These are phyloP conservation scores for Scelioninae gen. 1 DNA, from an alignment of 2,888 invertebrate genomes.

Conservation along the genomic window DNA sequence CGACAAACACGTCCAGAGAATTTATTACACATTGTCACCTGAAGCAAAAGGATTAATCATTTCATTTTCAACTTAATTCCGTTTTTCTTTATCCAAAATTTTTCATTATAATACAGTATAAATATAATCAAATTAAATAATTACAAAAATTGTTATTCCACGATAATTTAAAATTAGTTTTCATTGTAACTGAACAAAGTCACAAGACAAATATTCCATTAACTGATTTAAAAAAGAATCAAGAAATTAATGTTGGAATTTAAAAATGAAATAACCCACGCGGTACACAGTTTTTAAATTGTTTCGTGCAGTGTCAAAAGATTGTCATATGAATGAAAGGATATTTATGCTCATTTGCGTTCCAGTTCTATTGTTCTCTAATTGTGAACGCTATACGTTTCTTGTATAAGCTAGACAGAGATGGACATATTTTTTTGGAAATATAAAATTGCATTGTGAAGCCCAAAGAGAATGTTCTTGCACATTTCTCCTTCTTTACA, in stretches of 20 bases:
- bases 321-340: slow-evolving; percentile 24
- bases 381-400: slow-evolving; percentile 11
- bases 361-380: slow-evolving; percentile 31
- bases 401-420: background rate
- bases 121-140: too few relatives aligned
- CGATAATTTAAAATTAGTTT: too few relatives aligned
- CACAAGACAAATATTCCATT: too few relatives aligned
- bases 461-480: too few relatives aligned
- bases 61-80: slow-evolving; percentile 1
- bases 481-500: too few relatives aligned
- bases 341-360: slow-evolving; percentile 28
- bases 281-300: slow-evolving; percentile 1
- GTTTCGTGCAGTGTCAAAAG: slow-evolving; percentile 15
- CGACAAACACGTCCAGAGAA: slow-evolving; percentile 38
- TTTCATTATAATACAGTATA: background rate
- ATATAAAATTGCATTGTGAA: too few relatives aligned
- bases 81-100: background rate
- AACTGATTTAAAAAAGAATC: background rate
- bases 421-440: slow-evolving; percentile 19
- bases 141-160: too few relatives aligned
- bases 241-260: too few relatives aligned
- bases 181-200: too few relatives aligned
- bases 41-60: slow-evolving; percentile 28
- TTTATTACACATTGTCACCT: slow-evolving; percentile 31
- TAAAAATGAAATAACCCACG: background rate